Evolutionary conservation across 2,797 vertebrate species (phyloP), one percentile per base, ranked within the genome.

Genomic region (Brachymystax lenok): DNA sequence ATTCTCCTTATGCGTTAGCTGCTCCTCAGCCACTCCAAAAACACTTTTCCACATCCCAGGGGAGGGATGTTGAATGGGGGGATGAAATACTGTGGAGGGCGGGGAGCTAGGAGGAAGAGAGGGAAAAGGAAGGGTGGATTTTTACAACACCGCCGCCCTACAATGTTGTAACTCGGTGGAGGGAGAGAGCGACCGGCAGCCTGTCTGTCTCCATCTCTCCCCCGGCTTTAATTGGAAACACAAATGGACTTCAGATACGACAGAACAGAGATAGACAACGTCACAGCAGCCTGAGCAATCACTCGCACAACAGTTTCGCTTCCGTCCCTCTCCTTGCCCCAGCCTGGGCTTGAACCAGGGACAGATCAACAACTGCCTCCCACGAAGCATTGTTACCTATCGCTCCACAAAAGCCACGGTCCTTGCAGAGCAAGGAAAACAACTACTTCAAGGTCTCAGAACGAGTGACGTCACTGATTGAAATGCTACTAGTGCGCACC

Each of bases 181-280:
- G 51, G 50, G 27, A 73, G 63, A 51, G 64, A 13, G 77, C 81
- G 33, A 83, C 79, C 78, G 84, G 84, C 88, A 84, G 88, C 78
- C 88, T 87, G 86, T 85, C 88, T 89, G 86, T 83, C 88, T 89
- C 88, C 84, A 76, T 86, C 76, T 85, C 70, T 63, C 27, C 74
- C 74, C 63, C 64, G 16, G 54, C 76, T 70, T 85, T 87, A 89
- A 89, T 89, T 88, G 78, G 79, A 89, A 89, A 83, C 88, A 89
- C 79, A 64, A 81, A 83, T 80, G 76, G 14, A 70, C 35, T 24
- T 46, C 19, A 80, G 82, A 84, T 86, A 86, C 52, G 66, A 54
- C 68, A 12, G 76, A 84, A 78, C 79, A 74, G 75, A 85, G 84
- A 76, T 19, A 71, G 78, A 24, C 8, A 10, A 16, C 30, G 76